Conservation (phyloP, 2,797 vertebrate species). For the Pseudotriccus pelzelni region DNA sequence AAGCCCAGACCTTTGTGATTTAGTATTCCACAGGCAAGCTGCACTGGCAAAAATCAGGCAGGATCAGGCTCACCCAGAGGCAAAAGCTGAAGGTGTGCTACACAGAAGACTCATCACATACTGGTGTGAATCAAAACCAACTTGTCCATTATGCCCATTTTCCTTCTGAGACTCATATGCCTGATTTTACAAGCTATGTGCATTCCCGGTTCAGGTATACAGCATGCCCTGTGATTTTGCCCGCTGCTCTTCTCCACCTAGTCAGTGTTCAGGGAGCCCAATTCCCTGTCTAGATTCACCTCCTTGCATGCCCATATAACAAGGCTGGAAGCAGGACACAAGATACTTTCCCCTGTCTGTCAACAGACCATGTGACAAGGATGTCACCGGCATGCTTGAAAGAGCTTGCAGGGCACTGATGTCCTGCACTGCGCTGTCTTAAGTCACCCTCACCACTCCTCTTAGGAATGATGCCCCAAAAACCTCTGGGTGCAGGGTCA, state of each 20-base stretch:
- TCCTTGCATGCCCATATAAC: neutral
- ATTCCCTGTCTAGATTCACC: neutral
- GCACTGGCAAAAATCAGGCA: neutral
- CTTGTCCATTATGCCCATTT: fast-evolving
- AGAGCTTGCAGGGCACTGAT: fast-evolving
- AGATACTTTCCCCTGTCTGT: neutral
- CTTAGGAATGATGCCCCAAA: neutral
- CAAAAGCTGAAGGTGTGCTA: fast-evolving
- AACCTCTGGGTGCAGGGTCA: neutral
- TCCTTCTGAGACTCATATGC: neutral
- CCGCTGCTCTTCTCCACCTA: neutral
- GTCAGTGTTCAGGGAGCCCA: fast-evolving
- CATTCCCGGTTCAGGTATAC: fast-evolving
- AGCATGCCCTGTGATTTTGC: neutral
- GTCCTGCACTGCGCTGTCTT: fast-evolving
- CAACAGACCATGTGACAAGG: neutral
- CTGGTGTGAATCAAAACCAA: fast-evolving
- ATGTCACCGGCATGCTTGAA: fast-evolving
- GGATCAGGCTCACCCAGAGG: neutral
- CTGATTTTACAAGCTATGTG: neutral
- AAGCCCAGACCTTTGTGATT: fast-evolving
- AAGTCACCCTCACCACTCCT: neutral
- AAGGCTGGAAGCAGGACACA: neutral
- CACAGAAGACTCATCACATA: neutral
- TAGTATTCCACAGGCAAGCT: neutral